Conservation (phyloP, 2,797 vertebrate genomes). For the Hafferia zeledoni region DNA sequence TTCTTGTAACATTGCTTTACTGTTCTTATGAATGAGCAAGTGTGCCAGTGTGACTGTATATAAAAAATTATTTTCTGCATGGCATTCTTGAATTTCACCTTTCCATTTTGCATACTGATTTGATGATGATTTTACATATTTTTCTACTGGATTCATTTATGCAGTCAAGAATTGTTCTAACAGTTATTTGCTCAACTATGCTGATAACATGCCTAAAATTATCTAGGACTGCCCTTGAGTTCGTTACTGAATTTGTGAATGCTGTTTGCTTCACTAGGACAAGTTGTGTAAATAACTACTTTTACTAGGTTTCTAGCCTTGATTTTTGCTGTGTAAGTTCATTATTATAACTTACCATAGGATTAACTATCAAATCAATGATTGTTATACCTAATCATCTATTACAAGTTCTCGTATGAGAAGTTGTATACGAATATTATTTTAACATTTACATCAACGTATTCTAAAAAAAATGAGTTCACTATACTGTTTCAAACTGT, state of each 20-base stretch:
- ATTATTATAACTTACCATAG: background rate
- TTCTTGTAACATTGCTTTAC: background rate
- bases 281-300: background rate
- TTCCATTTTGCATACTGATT: background rate
- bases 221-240: background rate
- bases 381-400: background rate
- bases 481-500: background rate
- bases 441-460: background rate
- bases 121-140: background rate
- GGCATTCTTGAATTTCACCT: background rate
- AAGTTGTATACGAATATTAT: background rate
- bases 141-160: background rate
- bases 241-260: background rate
- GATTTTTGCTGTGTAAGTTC: background rate
- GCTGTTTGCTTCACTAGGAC: background rate
- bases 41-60: background rate
- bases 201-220: background rate
- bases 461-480: background rate
- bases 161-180: background rate
- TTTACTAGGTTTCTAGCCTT: background rate
- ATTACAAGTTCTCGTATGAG: background rate
- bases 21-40: background rate
- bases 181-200: background rate
- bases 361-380: background rate
- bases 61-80: background rate